Evolutionary conservation across 2,888 invertebrate genomes (phyloP).

Genomic region (Ochropacha duplaris): DNA sequence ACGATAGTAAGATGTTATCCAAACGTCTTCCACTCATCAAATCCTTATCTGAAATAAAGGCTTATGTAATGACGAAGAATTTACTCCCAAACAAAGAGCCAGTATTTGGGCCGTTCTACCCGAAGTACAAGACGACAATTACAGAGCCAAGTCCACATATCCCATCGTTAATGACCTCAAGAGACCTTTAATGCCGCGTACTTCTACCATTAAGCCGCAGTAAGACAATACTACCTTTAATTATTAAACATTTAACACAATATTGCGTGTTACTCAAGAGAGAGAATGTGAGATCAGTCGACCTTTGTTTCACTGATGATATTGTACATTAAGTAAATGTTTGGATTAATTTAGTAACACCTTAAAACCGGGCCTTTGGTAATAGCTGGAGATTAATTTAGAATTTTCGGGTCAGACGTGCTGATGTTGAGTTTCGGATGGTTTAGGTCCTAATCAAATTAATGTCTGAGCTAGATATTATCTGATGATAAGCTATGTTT

Average conservation of each 20-base stretch:
- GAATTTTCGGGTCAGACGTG: neutral
- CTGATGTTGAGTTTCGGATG: neutral
- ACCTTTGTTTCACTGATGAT: conserved; percentile 4
- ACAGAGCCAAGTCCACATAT: conserved; percentile 6
- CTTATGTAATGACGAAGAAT: neutral
- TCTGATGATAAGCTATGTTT: neutral
- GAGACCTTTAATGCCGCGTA: conserved; percentile 18
- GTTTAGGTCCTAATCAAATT: neutral
- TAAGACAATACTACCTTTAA: conserved; percentile 23
- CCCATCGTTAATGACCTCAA: conserved; percentile 1
- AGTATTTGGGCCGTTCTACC: neutral
- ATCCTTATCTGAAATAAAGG: neutral
- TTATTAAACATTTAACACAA: conserved; percentile 26
- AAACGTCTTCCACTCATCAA: neutral
- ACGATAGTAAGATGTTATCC: neutral
- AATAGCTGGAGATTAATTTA: neutral
- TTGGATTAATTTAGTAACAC: conserved; percentile 25
- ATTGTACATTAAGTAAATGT: conserved; percentile 22
- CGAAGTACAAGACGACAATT: conserved; percentile 12
- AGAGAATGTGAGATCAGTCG: conserved; percentile 4
- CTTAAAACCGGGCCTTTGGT: neutral
- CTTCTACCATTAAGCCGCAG: conserved; percentile 21
- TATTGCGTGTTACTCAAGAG: conserved; percentile 16
- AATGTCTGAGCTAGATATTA: neutral
- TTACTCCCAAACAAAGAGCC: neutral